phyloP scores from a whole-genome alignment of 2,113 vertebrate genomes.

The Leptobrachium ailaonicum region DNA sequence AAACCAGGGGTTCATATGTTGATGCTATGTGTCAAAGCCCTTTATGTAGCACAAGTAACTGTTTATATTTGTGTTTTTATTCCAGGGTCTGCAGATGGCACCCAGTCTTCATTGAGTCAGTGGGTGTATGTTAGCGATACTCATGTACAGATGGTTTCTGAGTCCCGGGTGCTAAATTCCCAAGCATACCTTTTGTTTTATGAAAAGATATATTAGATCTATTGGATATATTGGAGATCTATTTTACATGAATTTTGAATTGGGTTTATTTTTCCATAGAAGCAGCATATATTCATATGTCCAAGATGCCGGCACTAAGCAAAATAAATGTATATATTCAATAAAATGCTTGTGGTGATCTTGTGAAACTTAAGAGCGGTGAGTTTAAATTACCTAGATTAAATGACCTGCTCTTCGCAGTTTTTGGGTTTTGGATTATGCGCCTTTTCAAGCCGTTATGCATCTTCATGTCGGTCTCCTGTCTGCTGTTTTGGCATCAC shows the following conservation, averaged over 20 bases:
- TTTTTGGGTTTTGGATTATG: too few relatives aligned
- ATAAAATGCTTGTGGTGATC: too few relatives aligned
- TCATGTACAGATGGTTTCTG: slow-evolving; percentile 87
- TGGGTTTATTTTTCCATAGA: not conserved
- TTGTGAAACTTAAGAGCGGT: too few relatives aligned
- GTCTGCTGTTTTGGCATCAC: too few relatives aligned
- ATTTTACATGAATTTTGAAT: too few relatives aligned
- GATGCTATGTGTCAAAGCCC: too few relatives aligned
- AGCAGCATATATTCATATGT: not conserved
- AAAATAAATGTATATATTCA: not conserved
- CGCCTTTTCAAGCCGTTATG: too few relatives aligned
- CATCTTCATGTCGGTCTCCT: too few relatives aligned
- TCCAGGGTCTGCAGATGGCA: slow-evolving; percentile 81
- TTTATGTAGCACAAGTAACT: not conserved
- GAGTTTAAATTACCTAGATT: too few relatives aligned
- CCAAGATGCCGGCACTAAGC: not conserved
- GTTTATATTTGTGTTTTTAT: slow-evolving; percentile 55
- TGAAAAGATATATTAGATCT: slow-evolving; percentile 77
- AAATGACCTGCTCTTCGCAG: too few relatives aligned
- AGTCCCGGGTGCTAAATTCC: slow-evolving; percentile 90
- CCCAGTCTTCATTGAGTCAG: slow-evolving; percentile 73
- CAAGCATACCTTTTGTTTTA: slow-evolving; percentile 98
- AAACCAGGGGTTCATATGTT: too few relatives aligned
- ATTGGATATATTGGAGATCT: too few relatives aligned
- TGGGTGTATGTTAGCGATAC: slow-evolving; percentile 96